Base-by-base conservation (phyloP, 1,140 invertebrate genomes). In the Aphelenchoides avenae region DNA sequence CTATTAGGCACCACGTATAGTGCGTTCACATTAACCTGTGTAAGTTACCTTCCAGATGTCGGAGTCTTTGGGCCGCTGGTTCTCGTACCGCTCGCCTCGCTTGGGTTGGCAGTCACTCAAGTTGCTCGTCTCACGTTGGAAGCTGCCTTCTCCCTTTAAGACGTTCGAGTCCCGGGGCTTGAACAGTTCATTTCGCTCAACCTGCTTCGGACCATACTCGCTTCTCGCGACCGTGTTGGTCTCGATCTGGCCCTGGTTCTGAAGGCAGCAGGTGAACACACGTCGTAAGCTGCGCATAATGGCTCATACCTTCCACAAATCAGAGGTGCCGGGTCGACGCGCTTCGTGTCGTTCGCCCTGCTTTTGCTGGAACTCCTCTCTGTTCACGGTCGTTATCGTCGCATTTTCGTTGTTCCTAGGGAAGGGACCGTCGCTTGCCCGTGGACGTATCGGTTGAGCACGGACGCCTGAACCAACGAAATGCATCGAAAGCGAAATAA, bases 21-120 rank as follows among this genome's bases (percentile, higher is more conserved):
- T 2, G 13, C 31, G 22, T 11, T 4, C 6, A 11, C 11, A 6
- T 2, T 37, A 27, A 24, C 22, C 13, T 40, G 24, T 31, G 26
- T 30, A 46, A 46, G 34, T 49, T 15, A 61, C 58, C 44, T 61
- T 61, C 57, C 59, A 61, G 24, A 61, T 52, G 36, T 61, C 57
- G 5, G 59, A 64, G 26, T 51, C 51, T 22, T 18, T 24, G 15
- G 57, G 57, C 15, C 57, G 47, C 29, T 18, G 30, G 27, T 20
- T 34, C 42, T 29, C 20, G 33, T 34, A 51, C 31, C 57, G 27
- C 9, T 60, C 57, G 7, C 57, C 57, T 57, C 33, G 31, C 53
- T 52, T 57, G 15, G 30, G 33, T 13, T 26, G 27, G 15, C 50
- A 36, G 18, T 43, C 46, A 52, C 37, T 43, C 7, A 52, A 11